Base-by-base conservation (phyloP, 2,113 vertebrate species). In the Odobenus rosmarus region DNA sequence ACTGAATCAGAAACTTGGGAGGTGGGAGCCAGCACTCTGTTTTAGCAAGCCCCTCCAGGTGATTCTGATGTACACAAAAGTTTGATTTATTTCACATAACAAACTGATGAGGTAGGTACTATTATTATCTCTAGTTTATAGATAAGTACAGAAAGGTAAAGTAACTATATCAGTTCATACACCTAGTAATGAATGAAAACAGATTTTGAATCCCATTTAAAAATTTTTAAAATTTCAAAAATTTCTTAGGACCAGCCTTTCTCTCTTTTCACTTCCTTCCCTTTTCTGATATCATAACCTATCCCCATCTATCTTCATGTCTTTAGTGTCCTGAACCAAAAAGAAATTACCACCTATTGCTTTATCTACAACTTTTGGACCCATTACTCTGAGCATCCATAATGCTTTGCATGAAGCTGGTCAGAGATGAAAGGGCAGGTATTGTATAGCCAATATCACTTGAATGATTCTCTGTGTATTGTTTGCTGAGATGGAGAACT, bases 401-500 rank as follows among this genome's bases (percentile, higher is more conserved):
- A 74, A 39, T 71, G 42, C 74, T 96, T 90, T 62, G 31, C 36
- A 62, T 55, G 85, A 39, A 8, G 42, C 31, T 69, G 11, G n/a
- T 21, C 85, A 87, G 24, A 77, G 53, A 88, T 46, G 46, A 92
- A 39, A 74, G 26, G 46, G 39, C 16, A 80, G 39, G 15, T 74
- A 61, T 53, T 93, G 15, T 7, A 76, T 7, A 51, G 19, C 57
- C 12, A 23, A 59, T 42, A 9, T 46, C 46, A 89, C 21, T 80
- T 80, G 24, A 88, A 83, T 89, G n/a, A 69, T 69, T 79, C 72
- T 88, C 39, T 67, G n/a, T 69, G 21, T 64, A 36, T 62, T 81
- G 23, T 55, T 93, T 95, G 21, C 67, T 74, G 42, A 97, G n/a
- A n/a, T 92, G 13, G 31, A 96, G 77, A 94, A 85, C 7, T 74